phyloP scores from a whole-genome alignment of 1,140 invertebrate genomes.

The Solenopsis fugax region DNA sequence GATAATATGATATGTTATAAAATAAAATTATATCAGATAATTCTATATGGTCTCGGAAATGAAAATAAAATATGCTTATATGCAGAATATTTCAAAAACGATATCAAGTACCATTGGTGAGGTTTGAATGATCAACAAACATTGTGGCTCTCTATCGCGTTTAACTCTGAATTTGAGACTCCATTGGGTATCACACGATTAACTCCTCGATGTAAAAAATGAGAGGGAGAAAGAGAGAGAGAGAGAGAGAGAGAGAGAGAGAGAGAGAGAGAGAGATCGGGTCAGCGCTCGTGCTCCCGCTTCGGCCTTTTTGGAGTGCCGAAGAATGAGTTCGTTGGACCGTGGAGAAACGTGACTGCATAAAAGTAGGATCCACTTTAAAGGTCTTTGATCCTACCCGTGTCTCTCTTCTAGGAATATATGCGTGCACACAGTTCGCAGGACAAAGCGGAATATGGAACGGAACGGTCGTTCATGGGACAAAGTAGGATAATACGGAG shows the following conservation, averaged over 20 bases:
- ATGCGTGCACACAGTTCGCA: constrained; percentile 60
- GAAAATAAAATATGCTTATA: neutral
- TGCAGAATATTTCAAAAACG: neutral
- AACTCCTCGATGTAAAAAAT: constrained; percentile 1
- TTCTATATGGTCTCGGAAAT: neutral
- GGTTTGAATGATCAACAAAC: constrained; percentile 7
- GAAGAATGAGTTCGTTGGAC: constrained; percentile 65
- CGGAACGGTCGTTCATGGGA: constrained; percentile 44
- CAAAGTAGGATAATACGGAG: constrained; percentile 47
- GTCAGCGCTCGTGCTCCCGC: constrained; percentile 23
- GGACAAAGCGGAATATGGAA: constrained; percentile 58
- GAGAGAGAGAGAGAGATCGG: constrained; percentile 24
- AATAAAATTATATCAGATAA: neutral
- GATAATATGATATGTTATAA: neutral
- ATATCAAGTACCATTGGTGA: neutral
- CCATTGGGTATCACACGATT: constrained; percentile 9
- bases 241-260: constrained; percentile 22
- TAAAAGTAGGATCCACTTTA: constrained; percentile 69
- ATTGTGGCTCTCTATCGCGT: neutral
- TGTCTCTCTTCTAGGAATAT: constrained; percentile 60
- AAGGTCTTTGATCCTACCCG: constrained; percentile 66
- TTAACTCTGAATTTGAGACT: constrained; percentile 24
- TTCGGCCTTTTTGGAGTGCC: constrained; percentile 27
- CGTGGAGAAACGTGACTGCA: constrained; percentile 68
- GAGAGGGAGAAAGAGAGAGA: neutral